Percentiles rank a stretch among this genome's conserved stretches.
phyloP scores from a whole-genome alignment of 2,113 vertebrate genomes.

The Loxodonta africana region DNA sequence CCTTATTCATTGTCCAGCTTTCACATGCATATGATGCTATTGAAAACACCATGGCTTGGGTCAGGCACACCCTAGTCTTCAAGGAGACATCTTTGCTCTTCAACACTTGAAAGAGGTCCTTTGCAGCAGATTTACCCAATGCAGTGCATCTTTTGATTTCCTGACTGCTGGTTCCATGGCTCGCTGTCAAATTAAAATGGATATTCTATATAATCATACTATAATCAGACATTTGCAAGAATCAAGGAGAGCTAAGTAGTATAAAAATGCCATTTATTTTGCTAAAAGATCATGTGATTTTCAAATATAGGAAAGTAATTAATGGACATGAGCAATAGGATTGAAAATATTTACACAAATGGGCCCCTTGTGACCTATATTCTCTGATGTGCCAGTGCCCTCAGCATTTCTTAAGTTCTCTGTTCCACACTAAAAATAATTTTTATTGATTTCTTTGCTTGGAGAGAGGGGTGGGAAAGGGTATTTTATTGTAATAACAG shows the following conservation, averaged over 20 bases:
- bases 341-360: neutral
- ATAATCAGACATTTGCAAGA: neutral
- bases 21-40: no score
- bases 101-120: no score
- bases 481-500: constrained; percentile 67
- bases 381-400: neutral
- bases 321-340: neutral
- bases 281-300: constrained; percentile 3
- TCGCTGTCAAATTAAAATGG: neutral
- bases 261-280: constrained; percentile 33
- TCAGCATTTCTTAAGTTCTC: constrained; percentile 50
- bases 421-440: constrained; percentile 29
- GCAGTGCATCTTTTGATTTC: no score
- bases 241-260: neutral
- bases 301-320: constrained; percentile 30
- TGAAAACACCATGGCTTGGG: no score
- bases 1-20: no score
- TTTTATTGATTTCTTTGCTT: constrained; percentile 79
- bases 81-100: no score
- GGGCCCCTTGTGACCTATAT: neutral
- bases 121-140: no score
- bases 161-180: neutral
- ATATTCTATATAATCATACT: neutral
- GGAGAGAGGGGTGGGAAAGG: neutral
- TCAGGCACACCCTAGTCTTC: no score